Base-by-base conservation (phyloP, 2,888 invertebrate genomes). In the Pristionchus exspectatus region DNA sequence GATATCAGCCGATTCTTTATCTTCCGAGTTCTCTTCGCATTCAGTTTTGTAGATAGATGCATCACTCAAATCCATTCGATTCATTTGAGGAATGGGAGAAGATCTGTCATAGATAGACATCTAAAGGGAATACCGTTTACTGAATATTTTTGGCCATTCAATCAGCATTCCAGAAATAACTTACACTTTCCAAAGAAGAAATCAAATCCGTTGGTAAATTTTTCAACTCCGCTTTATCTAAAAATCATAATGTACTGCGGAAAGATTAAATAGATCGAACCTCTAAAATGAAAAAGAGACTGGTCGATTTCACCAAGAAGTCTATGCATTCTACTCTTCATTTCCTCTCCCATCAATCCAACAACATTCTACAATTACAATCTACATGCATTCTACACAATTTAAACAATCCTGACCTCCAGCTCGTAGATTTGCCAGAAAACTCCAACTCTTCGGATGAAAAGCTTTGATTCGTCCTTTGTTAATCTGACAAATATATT, bases 371-470 rank as follows among this genome's bases (percentile, higher is more conserved):
- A 44, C 30, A 59, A 63, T 21, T 18, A 4, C 21, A 84, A 33
- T 44, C 7, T 27, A 12, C 59, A 24, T 9, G 18, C 56, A 21
- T 56, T 16, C 21, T 85, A 85, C 10, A 10, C 3, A 50, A 50
- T 50, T 50, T 12, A 44, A 33, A 38, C 3, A 16, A n/a, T 10
- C 38, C 1, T n/a, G 2, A 30, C 87, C 87, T 87, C 44, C 50
- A 87, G 14, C 27, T 66, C 87, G 50, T n/a, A 87, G 66, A 87
- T 63, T n/a, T 87, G 87, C 87, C 87, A 87, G 63, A 87, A 69
- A 18, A 87, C 69, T 16, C 54, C 87, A 5, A 87, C 21, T 44
- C 87, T 24, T 18, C 87, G 33, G n/a, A 87, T n/a, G 38, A 87
- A 87, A 1, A 87, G 14, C 38, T 38, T 87, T 14, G 44, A 12